Evolutionary conservation across 2,797 vertebrate species (phyloP).

Genomic region (Yasuhikotakia modesta): DNA sequence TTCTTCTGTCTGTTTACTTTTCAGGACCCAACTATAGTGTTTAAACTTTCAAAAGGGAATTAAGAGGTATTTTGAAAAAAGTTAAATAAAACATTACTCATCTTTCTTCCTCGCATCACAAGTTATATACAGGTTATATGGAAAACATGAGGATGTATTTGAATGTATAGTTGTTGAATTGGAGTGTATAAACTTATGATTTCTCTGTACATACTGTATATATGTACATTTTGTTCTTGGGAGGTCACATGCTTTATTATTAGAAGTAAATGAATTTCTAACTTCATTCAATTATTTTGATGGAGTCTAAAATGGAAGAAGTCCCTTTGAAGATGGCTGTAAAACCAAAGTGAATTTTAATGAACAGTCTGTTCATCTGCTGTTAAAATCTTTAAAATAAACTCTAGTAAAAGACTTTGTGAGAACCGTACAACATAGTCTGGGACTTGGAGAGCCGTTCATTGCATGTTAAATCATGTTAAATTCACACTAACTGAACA

Average conservation of each 20-base stretch:
- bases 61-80: constrained; percentile 46
- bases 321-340: constrained; percentile 45
- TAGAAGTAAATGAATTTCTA: constrained; percentile 47
- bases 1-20: constrained; percentile 37
- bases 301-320: constrained; percentile 39
- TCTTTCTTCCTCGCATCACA: no score
- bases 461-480: not conserved
- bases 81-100: constrained; percentile 11
- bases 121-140: not conserved
- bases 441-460: constrained; percentile 23
- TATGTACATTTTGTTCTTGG: not conserved
- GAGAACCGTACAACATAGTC: constrained; percentile 29
- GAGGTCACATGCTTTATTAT: not conserved
- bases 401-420: not conserved
- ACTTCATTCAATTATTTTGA: constrained; percentile 43
- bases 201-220: constrained; percentile 6
- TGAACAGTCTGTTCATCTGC: constrained; percentile 45
- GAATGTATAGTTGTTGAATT: not conserved
- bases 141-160: not conserved
- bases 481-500: not conserved
- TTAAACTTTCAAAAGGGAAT: constrained; percentile 46
- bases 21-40: constrained; percentile 21
- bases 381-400: constrained; percentile 45
- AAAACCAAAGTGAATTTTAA: constrained; percentile 50
- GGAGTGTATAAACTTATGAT: not conserved